Base-by-base conservation (phyloP, 2,888 invertebrate species). In the Metopia argyrocephala region DNA sequence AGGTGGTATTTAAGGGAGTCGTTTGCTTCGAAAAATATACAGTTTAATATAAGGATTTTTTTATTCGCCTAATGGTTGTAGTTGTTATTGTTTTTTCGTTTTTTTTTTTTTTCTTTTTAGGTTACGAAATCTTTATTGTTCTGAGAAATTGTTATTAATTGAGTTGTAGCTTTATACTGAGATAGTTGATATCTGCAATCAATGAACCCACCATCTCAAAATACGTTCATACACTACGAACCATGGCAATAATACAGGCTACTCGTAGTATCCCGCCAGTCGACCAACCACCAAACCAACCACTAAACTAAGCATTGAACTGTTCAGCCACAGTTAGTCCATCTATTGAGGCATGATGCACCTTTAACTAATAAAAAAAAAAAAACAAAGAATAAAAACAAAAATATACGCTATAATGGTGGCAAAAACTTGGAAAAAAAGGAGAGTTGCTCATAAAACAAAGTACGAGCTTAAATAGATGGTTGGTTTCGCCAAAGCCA, bases 121-220 rank as follows among this genome's bases (percentile, higher is more conserved):
- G 73, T 74, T 76, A 68, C 74, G 66, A 81, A 83, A 83, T 79
- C 86, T 86, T 87, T 87, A 87, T 88, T 88, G 86, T 87, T 86
- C 87, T 87, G 87, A 88, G 88, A 88, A 88, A 89, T 89, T 88
- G 87, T 89, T 89, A 89, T 89, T 89, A 89, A 89, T 89, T 89
- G 88, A 89, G 89, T 87, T 89, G 88, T 88, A 84, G 78, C 69
- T 74, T 28, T 78, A 57, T 74, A 74, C 74, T 70, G 79, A 76
- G 84, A 85, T 85, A 84, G 69, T 76, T 65, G 78, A 59, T 84
- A 84, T 85, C 84, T 76, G 79, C 64, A 76, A 74, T 83, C 82
- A 78, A 79, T 74, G 76, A 82, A 76, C 79, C 74, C 79, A 75
- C 75, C 82, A 76, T 69, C 79, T 75, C 68, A 56, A 64, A 76